Evolutionary conservation across 2,113 vertebrate species (phyloP).

Genomic region (Dromiciops gliroides): DNA sequence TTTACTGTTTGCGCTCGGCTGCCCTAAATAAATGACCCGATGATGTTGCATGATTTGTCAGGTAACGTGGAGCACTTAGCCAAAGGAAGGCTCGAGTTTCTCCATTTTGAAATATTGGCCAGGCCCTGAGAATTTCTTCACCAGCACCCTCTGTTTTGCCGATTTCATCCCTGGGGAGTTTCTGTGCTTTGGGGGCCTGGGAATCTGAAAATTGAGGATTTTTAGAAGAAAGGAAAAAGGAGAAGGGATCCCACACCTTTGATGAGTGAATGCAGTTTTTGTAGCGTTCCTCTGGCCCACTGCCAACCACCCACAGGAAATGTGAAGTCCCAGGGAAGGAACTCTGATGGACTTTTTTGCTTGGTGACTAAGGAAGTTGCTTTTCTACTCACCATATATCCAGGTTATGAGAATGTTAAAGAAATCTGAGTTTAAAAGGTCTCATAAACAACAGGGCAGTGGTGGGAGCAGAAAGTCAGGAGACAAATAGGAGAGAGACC

Average conservation of each 20-base stretch:
- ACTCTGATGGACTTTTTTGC: background rate
- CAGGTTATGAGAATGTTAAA: background rate
- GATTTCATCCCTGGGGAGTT: background rate
- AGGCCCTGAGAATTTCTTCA: background rate
- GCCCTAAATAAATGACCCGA: conserved; percentile 32
- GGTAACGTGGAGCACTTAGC: background rate
- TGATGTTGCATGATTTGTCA: conserved; percentile 44
- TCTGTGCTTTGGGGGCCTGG: conserved; percentile 42
- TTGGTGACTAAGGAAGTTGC: background rate
- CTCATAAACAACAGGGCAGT: background rate
- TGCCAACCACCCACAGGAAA: background rate
- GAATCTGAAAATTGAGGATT: background rate
- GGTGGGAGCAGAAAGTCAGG: background rate
- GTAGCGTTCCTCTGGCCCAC: background rate
- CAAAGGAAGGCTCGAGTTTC: conserved; percentile 48
- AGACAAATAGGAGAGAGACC: too few species aligned
- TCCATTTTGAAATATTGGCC: conserved; percentile 46
- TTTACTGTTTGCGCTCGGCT: conserved; percentile 53
- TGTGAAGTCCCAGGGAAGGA: background rate
- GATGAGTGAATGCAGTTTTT: background rate
- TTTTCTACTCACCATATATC: background rate
- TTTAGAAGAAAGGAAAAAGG: background rate
- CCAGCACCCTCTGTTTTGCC: conserved; percentile 61
- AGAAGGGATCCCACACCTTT: background rate
- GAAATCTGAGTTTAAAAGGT: background rate